Percentiles rank a stretch among this genome's conserved stretches.
Evolutionary conservation across 35 echinoderm and acorn worm genomes (phyloP).

Genomic region (Lytechinus variegatus): DNA sequence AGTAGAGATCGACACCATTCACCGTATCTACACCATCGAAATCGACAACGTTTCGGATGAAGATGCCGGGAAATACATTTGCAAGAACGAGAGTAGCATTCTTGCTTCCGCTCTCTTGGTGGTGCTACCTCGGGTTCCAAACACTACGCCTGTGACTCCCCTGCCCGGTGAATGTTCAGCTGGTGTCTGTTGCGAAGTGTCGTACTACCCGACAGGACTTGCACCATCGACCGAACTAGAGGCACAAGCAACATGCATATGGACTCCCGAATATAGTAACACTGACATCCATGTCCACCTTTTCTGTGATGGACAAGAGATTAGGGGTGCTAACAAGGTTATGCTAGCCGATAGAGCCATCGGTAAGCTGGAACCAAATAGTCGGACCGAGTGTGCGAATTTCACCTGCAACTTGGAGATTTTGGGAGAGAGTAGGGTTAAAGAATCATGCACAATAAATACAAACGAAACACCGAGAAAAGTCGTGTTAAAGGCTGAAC

Average conservation of each 20-base stretch:
- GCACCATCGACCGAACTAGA: neutral
- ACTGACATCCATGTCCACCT: slow-evolving; percentile 24
- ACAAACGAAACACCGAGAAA: neutral
- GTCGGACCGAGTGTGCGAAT: neutral
- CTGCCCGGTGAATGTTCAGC: neutral
- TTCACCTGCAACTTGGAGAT: slow-evolving; percentile 49
- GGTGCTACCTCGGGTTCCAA: neutral
- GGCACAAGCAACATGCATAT: slow-evolving; percentile 2
- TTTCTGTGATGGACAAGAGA: slow-evolving; percentile 10
- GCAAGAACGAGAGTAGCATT: slow-evolving; percentile 32
- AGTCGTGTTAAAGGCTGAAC: neutral
- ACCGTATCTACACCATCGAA: slow-evolving; percentile 27
- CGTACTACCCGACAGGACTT: slow-evolving; percentile 21
- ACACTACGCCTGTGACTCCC: neutral
- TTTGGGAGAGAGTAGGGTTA: neutral
- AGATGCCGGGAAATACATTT: slow-evolving; percentile 26
- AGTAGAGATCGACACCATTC: neutral
- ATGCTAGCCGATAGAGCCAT: neutral
- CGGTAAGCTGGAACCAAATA: slow-evolving; percentile 12
- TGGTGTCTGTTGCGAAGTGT: slow-evolving; percentile 32
- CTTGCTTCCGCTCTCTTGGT: neutral
- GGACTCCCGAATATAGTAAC: neutral
- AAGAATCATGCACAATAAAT: slow-evolving; percentile 1
- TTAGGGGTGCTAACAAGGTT: slow-evolving; percentile 28
- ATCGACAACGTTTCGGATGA: slow-evolving; percentile 33